Evolutionary conservation across 2,113 vertebrate genomes (phyloP).

Genomic region (Microtus montanus): DNA sequence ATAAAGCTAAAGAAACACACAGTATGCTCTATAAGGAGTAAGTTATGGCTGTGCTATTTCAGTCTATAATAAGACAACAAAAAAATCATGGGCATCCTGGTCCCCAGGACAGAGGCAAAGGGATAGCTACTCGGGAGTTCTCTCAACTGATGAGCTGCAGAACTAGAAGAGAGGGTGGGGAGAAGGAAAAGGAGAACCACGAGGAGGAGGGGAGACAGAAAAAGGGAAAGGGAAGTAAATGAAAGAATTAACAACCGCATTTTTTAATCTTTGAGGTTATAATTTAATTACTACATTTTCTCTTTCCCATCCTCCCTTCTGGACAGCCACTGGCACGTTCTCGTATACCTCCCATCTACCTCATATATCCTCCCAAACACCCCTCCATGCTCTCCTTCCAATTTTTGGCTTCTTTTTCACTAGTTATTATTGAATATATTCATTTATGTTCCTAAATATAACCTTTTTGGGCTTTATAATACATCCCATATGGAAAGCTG

Average conservation of each 20-base stretch:
- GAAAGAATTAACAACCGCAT: background rate
- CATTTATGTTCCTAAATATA: background rate
- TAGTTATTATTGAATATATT: background rate
- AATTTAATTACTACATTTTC: background rate
- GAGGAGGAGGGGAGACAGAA: no score
- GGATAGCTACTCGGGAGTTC: no score
- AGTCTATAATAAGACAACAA: background rate
- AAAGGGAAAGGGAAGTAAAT: no score
- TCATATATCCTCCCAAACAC: accelerated
- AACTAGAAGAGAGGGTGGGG: background rate
- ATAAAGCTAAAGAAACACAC: background rate
- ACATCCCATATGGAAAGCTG: background rate
- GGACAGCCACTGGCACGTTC: no score
- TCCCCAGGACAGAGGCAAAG: background rate
- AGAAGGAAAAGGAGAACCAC: background rate
- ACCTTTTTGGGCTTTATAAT: background rate
- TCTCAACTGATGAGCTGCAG: background rate
- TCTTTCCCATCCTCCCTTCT: background rate
- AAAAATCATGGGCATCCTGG: background rate
- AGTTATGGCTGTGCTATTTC: slow-evolving; percentile 63
- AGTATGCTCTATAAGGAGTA: background rate
- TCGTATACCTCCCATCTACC: no score
- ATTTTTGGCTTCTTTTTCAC: no score
- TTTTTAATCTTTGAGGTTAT: background rate
- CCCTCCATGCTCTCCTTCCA: background rate